phyloP scores from a whole-genome alignment of 2,797 vertebrate genomes.

The Pitangus sulphuratus region DNA sequence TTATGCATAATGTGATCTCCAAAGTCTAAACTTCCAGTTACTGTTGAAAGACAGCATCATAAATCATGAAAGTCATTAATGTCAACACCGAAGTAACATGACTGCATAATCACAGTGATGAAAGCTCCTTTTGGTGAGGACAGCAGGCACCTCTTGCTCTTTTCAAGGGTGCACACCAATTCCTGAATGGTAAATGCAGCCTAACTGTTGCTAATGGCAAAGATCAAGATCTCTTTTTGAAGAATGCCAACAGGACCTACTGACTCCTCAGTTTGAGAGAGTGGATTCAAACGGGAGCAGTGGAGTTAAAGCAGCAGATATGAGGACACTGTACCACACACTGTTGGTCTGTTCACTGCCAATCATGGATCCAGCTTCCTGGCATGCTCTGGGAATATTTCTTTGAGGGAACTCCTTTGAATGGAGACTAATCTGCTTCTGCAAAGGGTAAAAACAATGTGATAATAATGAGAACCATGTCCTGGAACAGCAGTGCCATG shows the following conservation, averaged over 20 bases:
- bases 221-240: background rate
- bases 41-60: background rate
- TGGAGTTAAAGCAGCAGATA: background rate
- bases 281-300: background rate
- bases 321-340: background rate
- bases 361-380: background rate
- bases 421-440: background rate
- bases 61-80: background rate
- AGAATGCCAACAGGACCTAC: background rate
- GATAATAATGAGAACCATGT: background rate
- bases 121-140: background rate
- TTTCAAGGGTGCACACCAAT: background rate
- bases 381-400: background rate
- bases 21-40: background rate
- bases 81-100: background rate
- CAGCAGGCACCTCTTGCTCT: background rate
- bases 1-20: background rate
- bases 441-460: background rate
- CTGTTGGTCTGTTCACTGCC: background rate
- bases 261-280: background rate
- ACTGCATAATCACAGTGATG: background rate
- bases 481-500: background rate
- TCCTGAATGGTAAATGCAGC: background rate
- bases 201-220: background rate
- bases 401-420: background rate